These are phyloP conservation scores for Oncorhynchus kisutch DNA, from an alignment of 2,113 vertebrate species.

Conservation along the genomic window DNA sequence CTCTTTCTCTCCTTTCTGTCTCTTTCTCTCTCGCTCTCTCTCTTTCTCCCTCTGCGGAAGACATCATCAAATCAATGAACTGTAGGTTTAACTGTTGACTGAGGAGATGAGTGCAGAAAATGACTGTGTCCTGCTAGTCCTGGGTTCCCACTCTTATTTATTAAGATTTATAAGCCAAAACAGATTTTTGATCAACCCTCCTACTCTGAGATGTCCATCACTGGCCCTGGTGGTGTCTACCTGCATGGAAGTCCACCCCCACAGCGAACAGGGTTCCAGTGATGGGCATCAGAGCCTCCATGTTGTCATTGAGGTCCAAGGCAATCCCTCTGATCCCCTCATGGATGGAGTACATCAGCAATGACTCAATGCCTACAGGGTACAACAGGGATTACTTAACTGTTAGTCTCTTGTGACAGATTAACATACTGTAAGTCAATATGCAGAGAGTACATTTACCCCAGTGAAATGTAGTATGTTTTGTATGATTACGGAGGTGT, in stretches of 20 bases:
- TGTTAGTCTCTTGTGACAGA: too few relatives aligned
- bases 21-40: not conserved
- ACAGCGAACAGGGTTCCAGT: constrained; percentile 95
- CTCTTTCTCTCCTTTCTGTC: not conserved
- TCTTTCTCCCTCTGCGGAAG: not conserved
- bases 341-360: constrained; percentile 96
- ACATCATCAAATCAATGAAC: not conserved
- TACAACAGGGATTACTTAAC: not conserved
- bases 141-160: not conserved
- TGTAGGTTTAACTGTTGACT: not conserved
- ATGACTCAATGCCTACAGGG: constrained; percentile 87
- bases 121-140: not conserved
- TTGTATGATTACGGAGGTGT: too few relatives aligned
- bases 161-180: not conserved
- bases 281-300: constrained; percentile 93
- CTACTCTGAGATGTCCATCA: too few relatives aligned
- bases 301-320: constrained; percentile 91
- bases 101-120: not conserved
- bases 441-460: too few relatives aligned
- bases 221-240: constrained; percentile 63
- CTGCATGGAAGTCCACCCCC: constrained; percentile 96
- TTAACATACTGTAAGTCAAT: too few relatives aligned
- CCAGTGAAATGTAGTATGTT: too few relatives aligned
- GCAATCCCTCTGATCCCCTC: constrained; percentile 93
- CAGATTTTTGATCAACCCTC: too few relatives aligned